phyloP scores from a whole-genome alignment of 2,888 invertebrate genomes.

The Dendrolimus houi region DNA sequence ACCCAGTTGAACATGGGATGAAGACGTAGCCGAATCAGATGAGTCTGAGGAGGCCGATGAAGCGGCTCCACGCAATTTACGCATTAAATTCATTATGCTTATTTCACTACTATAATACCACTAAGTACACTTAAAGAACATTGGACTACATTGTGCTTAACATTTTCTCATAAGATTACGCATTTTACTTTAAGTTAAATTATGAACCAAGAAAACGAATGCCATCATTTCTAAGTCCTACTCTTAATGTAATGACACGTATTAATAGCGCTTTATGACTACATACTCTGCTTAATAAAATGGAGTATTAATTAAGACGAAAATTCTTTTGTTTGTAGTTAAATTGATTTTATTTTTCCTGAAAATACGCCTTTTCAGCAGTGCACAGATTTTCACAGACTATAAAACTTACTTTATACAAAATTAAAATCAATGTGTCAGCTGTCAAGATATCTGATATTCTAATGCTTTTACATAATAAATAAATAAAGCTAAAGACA shows the following conservation, averaged over 20 bases:
- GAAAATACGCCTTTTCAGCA: conserved; percentile 10
- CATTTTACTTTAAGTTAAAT: background rate
- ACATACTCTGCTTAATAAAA: background rate
- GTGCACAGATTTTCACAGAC: conserved; percentile 4
- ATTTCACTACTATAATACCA: conserved; percentile 5
- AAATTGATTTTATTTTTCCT: conserved; percentile 14
- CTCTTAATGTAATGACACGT: background rate
- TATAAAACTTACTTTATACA: background rate
- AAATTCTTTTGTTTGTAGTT: conserved; percentile 2
- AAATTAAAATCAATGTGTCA: conserved; percentile 2
- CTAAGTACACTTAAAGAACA: background rate
- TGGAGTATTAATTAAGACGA: background rate
- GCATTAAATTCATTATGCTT: conserved; percentile 89
- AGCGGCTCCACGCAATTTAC: conserved; percentile 84
- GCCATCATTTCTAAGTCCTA: background rate
- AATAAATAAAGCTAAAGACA: too few relatives aligned
- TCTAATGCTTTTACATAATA: too few relatives aligned
- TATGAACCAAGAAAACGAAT: background rate
- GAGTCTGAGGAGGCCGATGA: conserved; percentile 70
- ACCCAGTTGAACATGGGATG: conserved; percentile 91
- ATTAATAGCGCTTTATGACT: background rate
- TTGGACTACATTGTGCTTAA: background rate
- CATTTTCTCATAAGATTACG: background rate
- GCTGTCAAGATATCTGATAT: background rate
- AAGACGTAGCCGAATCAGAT: conserved; percentile 76